Base-by-base conservation (phyloP, 2,113 vertebrate genomes). In the Odontesthes bonariensis region DNA sequence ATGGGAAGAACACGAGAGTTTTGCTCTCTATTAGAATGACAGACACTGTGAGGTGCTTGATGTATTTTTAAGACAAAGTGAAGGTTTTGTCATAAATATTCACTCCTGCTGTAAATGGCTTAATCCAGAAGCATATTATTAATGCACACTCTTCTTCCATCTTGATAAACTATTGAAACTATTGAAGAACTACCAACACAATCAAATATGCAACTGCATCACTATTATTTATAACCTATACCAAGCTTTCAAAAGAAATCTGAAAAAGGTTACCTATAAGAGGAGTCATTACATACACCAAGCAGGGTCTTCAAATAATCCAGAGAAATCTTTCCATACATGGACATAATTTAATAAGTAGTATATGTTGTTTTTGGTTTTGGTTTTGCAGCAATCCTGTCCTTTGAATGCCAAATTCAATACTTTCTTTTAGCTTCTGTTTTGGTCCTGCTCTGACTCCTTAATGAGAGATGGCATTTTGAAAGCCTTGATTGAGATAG, bases 401-500 rank as follows among this genome's bases (percentile, higher is more conserved):
- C 82, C 82, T 85, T 81, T 80, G 78, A 90, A 74, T 69, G 59
- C 47, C 22, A 16, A 75, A 77, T 79, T 86, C 79, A 73, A 80
- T 78, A 62, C 52, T 67, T 60, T 77, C 31, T 53, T 82, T 85
- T 85, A 73, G 72, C 79, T 65, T 68, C 71, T 47, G 61, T 70
- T 40, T 73, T 81, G 69, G 67, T 46, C 32, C 56, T 76, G 58
- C 55, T 75, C 75, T 85, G 79, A 83, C 9, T n/a, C 67, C 84
- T 85, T 91, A 92, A 93, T 92, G 81, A 85, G 82, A 87, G 82
- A 61, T 87, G 90, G 74, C 85, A 14, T 92, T 92, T 91, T 73
- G 84, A 93, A 93, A 79, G 86, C 81, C 71, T 91, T 88, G 91
- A 91, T 89, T 89, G 90, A 91, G 89, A 90, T 63, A 35, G 83